Conservation (phyloP, 2,113 vertebrate genomes). For the Uropsilus gracilis region DNA sequence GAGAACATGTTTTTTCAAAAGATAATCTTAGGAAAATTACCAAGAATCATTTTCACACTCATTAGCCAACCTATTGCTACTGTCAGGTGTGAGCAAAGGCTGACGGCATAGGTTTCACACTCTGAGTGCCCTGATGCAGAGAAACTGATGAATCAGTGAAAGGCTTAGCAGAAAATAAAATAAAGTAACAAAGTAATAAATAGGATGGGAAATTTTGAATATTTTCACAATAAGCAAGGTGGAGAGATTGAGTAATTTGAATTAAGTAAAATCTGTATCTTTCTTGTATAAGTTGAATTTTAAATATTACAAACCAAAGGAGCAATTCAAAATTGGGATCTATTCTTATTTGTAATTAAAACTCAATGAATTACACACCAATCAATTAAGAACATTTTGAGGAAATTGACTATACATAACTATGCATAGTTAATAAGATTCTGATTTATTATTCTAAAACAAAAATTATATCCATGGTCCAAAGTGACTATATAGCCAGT, state of each 20-base stretch:
- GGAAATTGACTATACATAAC: background rate
- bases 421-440: background rate
- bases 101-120: background rate
- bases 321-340: background rate
- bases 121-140: fast-evolving
- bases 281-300: background rate
- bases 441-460: background rate
- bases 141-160: background rate
- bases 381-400: background rate
- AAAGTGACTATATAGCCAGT: background rate
- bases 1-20: background rate
- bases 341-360: background rate
- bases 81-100: background rate
- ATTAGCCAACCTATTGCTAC: background rate
- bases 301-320: background rate
- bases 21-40: background rate
- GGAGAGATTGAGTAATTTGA: background rate
- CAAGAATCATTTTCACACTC: background rate
- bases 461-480: background rate
- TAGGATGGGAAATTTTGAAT: background rate
- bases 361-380: background rate
- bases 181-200: background rate
- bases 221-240: background rate
- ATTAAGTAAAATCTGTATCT: background rate
- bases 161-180: background rate